Conservation (phyloP, 2,113 vertebrate genomes). For the Sinocyclocheilus rhinocerous region DNA sequence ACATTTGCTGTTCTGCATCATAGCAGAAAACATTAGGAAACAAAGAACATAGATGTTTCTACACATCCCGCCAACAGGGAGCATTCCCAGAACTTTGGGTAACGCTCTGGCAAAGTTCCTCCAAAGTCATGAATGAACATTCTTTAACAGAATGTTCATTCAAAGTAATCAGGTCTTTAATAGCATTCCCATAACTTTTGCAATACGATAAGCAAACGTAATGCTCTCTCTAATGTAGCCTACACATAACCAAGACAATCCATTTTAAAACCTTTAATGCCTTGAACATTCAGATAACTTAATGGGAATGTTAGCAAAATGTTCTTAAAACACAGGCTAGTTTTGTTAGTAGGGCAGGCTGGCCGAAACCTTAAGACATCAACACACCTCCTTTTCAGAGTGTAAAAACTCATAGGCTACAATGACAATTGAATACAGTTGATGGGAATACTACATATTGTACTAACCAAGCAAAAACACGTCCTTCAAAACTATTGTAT, state of each 20-base stretch:
- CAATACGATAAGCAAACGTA: background rate
- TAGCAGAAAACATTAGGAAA: background rate
- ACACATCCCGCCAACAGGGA: background rate
- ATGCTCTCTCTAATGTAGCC: background rate
- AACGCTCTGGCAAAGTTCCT: background rate
- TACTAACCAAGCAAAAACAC: background rate
- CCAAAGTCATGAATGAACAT: background rate
- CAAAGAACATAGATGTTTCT: background rate
- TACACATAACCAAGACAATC: background rate
- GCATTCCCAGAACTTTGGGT: background rate
- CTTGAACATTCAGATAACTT: background rate
- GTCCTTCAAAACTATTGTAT: background rate
- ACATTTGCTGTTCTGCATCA: background rate
- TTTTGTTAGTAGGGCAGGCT: background rate
- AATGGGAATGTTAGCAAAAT: background rate
- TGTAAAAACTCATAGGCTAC: background rate
- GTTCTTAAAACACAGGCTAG: background rate
- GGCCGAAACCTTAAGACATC: background rate
- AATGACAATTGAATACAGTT: background rate
- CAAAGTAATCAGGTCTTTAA: background rate
- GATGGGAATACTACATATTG: background rate
- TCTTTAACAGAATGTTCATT: background rate
- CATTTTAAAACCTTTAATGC: background rate
- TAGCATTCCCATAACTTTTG: background rate
- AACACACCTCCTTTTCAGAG: background rate